These are phyloP conservation scores for Microchrysa polita DNA, from an alignment of 2,888 invertebrate species.

Conservation along the genomic window DNA sequence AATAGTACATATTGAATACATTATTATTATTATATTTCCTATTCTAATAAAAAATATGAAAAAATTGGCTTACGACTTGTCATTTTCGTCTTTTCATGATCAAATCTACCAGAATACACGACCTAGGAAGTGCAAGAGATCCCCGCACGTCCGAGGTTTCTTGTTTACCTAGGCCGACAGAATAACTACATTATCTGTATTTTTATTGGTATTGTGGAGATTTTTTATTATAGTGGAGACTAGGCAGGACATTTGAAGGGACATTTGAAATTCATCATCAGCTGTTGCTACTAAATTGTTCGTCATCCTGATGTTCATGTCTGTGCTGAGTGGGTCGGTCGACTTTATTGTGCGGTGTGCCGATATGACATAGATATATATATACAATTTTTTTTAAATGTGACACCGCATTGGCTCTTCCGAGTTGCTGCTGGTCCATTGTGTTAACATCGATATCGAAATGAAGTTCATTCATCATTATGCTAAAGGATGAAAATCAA, in stretches of 20 bases:
- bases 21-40: not conserved
- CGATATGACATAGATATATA: not conserved
- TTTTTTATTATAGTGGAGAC: not conserved
- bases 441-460: not conserved
- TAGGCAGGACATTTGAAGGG: not conserved
- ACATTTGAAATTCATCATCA: not conserved
- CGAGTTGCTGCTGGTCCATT: constrained; percentile 28
- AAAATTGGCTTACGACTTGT: constrained; percentile 30
- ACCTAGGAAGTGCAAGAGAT: constrained; percentile 37
- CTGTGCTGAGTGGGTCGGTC: not conserved
- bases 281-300: not conserved
- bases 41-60: not conserved
- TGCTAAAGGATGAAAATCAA: constrained; percentile 30
- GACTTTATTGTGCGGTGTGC: not conserved
- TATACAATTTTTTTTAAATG: constrained; percentile 9
- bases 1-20: not conserved
- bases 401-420: constrained; percentile 38
- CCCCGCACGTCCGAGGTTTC: constrained; percentile 28
- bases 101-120: constrained; percentile 10
- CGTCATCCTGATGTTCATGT: not conserved
- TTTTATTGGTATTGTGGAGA: not conserved
- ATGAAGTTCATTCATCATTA: not conserved
- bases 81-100: not conserved
- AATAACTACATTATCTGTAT: not conserved
- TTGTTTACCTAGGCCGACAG: constrained; percentile 34